Percentiles rank a stretch among this genome's conserved stretches.
These are phyloP conservation scores for Smutsia gigantea DNA, from an alignment of 2,797 vertebrate genomes.

Conservation along the genomic window DNA sequence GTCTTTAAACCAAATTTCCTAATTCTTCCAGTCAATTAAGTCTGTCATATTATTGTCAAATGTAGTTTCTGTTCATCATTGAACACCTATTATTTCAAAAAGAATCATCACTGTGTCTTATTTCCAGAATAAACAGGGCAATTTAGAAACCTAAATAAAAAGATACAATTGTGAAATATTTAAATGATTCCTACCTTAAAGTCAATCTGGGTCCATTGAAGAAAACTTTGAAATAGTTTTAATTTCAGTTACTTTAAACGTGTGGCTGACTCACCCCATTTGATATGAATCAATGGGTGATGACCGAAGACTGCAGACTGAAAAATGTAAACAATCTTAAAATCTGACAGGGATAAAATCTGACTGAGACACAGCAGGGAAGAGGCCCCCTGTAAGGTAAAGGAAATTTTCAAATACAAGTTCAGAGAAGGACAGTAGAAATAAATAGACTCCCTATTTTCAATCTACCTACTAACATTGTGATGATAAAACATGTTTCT, in stretches of 20 bases:
- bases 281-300: neutral
- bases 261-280: neutral
- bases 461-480: neutral
- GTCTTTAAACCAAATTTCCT: neutral
- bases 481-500: neutral
- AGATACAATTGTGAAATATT: neutral
- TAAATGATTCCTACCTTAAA: neutral
- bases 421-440: neutral
- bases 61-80: neutral
- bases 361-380: neutral
- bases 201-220: neutral
- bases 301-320: neutral
- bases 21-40: neutral
- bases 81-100: neutral
- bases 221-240: neutral
- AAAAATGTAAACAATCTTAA: neutral
- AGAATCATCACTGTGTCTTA: neutral
- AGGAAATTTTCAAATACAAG: neutral
- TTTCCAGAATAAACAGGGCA: neutral
- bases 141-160: neutral
- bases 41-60: neutral
- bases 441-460: neutral
- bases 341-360: neutral
- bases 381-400: neutral
- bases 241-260: neutral